Base-by-base conservation (phyloP, 1,140 invertebrate genomes). In the Drosophila pallidifrons region DNA sequence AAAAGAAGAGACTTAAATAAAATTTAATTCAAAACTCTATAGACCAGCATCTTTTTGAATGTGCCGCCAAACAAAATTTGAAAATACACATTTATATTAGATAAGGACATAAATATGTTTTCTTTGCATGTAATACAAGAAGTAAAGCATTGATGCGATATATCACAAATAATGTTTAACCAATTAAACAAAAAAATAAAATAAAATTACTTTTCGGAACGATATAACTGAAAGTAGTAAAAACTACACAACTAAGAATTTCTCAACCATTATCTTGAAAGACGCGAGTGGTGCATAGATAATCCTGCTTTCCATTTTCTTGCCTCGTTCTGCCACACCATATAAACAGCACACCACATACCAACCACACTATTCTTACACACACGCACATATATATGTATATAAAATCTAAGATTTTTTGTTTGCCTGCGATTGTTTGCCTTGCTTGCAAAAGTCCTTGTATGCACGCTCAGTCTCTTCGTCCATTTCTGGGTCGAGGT, bases 401-500 rank as follows among this genome's bases (percentile, higher is more conserved):
- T 30, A 57, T 55, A 45, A 75, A 78, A 75, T 75, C 74, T 87
- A 87, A 79, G 83, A 67, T 61, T 80, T 80, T 45, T 75, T 75
- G 55, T 71, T 75, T 32, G 71, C 65, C 71, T 69, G 64, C 57
- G 28, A 15, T 58, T 77, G 57, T 49, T 89, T 76, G 45, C 72
- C 67, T 54, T 82, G 76, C 59, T 89, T 91, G 51, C 93, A 90
- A 78, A 94, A 94, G 73, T 93, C 93, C 76, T 93, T 92, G 75
- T 93, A 94, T 59, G 93, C 94, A 54, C 82, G 93, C 81, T 93
- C 93, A 68, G 93, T 93, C 75, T 94, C 94, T 79, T 93, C 93
- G 68, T 93, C 93, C 94, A 94, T 94, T 91, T 94, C 94, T 3
- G 93, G 93, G 64, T 93, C 92, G 28, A 93, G 85, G 79, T 94